Percentiles rank a stretch among this genome's conserved stretches.
phyloP scores from a whole-genome alignment of 2,888 invertebrate genomes.

The Cinara cedri region DNA sequence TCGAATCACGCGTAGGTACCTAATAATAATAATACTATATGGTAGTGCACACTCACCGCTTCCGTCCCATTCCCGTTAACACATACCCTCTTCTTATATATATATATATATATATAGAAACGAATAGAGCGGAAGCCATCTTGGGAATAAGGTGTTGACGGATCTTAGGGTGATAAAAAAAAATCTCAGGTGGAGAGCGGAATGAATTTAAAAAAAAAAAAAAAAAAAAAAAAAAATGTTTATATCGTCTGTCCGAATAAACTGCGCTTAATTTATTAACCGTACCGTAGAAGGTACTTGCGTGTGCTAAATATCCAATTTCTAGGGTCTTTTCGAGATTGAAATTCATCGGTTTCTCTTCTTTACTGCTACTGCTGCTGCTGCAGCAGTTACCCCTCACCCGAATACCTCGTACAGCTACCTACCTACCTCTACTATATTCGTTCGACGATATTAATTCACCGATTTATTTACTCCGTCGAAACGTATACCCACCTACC shows the following conservation, averaged over 20 bases:
- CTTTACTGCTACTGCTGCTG: background rate
- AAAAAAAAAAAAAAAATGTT: slow-evolving; percentile 23
- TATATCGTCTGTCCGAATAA: slow-evolving; percentile 46
- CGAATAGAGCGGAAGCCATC: background rate
- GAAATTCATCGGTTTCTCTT: slow-evolving; percentile 32
- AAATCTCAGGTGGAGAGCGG: background rate
- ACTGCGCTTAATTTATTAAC: slow-evolving; percentile 50
- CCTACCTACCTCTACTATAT: too few species aligned
- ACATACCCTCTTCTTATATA: too few species aligned
- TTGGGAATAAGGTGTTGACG: background rate
- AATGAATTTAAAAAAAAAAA: background rate
- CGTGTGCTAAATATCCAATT: slow-evolving; percentile 42
- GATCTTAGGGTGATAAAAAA: slow-evolving; percentile 1
- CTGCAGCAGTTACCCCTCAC: background rate
- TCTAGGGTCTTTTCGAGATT: slow-evolving; percentile 41
- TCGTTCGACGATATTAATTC: slow-evolving; percentile 29
- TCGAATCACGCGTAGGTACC: too few species aligned
- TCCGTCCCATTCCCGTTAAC: background rate
- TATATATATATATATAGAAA: background rate
- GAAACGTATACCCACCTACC: background rate
- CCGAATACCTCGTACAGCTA: background rate
- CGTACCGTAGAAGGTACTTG: slow-evolving; percentile 15
- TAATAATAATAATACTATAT: too few species aligned
- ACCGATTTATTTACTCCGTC: slow-evolving; percentile 39
- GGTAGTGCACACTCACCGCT: too few species aligned